A percentile compares a stretch with the other conserved stretches of the same genome.
Conservation (phyloP, 2,113 vertebrate species). For the Pseudorhombus dupliciocellatus region DNA sequence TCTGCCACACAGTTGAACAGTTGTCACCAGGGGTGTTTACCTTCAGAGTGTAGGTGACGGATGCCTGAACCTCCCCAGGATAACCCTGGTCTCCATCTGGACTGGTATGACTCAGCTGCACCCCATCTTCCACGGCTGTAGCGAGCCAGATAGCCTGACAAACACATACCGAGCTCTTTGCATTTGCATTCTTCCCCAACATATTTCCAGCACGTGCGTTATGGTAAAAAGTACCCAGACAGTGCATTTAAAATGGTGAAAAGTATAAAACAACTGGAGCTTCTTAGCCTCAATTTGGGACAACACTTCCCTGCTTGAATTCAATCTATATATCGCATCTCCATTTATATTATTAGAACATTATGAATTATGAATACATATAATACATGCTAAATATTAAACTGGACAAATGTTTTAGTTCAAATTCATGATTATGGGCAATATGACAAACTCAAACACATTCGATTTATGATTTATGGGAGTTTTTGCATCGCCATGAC, state of each 20-base stretch:
- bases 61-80: conserved; percentile 89
- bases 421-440: too few relatives aligned
- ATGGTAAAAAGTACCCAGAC: neutral
- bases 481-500: too few relatives aligned
- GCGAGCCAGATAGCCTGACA: conserved; percentile 89
- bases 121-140: conserved; percentile 79
- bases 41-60: conserved; percentile 87
- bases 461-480: too few relatives aligned
- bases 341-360: too few relatives aligned
- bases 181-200: neutral
- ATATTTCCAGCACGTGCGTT: too few relatives aligned
- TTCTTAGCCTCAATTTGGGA: too few relatives aligned
- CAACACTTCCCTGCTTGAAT: too few relatives aligned
- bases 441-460: too few relatives aligned
- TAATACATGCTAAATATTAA: too few relatives aligned
- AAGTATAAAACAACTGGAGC: neutral
- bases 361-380: too few relatives aligned
- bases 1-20: neutral
- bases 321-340: too few relatives aligned
- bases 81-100: conserved; percentile 92
- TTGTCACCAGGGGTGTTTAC: conserved; percentile 32
- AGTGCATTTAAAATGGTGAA: neutral
- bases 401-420: too few relatives aligned
- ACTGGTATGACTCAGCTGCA: conserved; percentile 86
- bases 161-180: neutral